A percentile compares a stretch with the other conserved stretches of the same genome.
Conservation (phyloP, 2,797 vertebrate species). For the Eulemur albifrons region DNA sequence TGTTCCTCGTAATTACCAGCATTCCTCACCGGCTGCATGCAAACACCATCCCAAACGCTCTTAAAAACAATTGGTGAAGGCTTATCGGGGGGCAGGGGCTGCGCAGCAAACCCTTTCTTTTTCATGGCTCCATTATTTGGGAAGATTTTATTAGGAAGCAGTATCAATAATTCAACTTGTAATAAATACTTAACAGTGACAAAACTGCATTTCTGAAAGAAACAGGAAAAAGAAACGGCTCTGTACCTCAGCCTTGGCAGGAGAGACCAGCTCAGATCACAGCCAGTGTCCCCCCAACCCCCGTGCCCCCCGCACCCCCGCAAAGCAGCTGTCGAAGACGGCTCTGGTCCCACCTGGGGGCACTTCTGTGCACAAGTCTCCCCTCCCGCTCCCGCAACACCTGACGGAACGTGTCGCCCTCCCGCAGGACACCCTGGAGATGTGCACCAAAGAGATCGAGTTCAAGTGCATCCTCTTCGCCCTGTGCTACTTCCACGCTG, state of each 20-base stretch:
- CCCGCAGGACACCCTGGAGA: conserved; percentile 84
- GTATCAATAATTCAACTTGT: background rate
- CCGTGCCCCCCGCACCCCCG: accelerated
- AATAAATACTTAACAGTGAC: background rate
- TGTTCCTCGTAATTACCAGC: background rate
- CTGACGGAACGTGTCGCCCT: background rate
- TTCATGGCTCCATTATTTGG: background rate
- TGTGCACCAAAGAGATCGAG: conserved; percentile 84
- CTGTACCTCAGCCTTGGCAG: background rate
- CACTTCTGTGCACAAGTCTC: accelerated
- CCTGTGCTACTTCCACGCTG: conserved; percentile 85
- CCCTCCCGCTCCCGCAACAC: background rate
- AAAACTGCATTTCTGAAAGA: background rate
- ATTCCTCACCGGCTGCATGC: background rate
- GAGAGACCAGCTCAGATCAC: background rate
- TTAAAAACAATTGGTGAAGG: background rate
- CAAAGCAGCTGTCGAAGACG: background rate
- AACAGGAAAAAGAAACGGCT: background rate
- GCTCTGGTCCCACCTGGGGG: accelerated
- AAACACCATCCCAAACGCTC: background rate
- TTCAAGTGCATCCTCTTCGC: conserved; percentile 85
- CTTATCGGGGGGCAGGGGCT: background rate
- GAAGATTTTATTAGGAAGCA: background rate
- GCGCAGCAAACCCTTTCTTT: background rate
- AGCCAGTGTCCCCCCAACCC: accelerated